Conservation (phyloP, 2,797 vertebrate genomes). For the Gymnopithys bicolor region DNA sequence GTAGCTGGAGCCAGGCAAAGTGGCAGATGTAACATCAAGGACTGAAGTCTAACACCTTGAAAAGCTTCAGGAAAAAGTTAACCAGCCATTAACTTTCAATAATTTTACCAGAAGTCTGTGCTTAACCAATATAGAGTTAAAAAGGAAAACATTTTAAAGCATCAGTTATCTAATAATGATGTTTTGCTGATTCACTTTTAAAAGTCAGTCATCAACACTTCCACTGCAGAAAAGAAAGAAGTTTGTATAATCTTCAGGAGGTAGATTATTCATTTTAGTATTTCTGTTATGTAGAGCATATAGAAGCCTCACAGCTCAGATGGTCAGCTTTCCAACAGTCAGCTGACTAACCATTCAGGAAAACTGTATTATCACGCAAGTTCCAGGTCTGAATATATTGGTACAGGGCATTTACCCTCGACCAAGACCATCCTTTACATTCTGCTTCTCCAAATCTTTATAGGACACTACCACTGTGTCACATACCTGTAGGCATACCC, state of each 20-base stretch:
- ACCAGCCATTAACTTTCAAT: not conserved
- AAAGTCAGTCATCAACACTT: not conserved
- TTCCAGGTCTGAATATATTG: not conserved
- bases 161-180: not conserved
- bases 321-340: not conserved
- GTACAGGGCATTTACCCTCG: not conserved
- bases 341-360: not conserved
- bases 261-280: not conserved
- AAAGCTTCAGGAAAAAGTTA: not conserved
- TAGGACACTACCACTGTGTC: not conserved
- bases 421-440: not conserved
- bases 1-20: not conserved
- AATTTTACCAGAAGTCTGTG: not conserved
- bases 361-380: not conserved
- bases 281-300: not conserved
- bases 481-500: slow-evolving; percentile 61
- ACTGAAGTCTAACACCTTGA: not conserved
- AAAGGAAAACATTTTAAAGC: not conserved
- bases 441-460: not conserved
- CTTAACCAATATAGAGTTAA: not conserved
- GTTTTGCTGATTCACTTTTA: not conserved
- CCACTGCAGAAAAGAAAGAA: not conserved
- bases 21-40: not conserved
- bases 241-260: not conserved
- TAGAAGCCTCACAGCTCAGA: not conserved